Base-by-base conservation (phyloP, 2,797 vertebrate species). In the Jordanella pulchra region DNA sequence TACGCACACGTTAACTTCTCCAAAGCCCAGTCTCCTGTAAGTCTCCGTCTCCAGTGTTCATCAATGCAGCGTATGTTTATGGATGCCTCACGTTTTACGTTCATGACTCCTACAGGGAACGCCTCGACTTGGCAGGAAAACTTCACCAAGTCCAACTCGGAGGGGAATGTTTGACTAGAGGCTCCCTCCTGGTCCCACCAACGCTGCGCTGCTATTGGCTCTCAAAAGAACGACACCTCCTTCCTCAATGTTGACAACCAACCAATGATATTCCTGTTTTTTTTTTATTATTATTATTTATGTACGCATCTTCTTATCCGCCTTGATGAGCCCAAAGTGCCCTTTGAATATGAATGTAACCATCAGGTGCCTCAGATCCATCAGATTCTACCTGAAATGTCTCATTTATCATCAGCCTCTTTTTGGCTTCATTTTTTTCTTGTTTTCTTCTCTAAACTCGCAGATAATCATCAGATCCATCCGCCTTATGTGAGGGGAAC, bases 1-100 rank as follows among this genome's bases (percentile, higher is more conserved):
- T 99, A 99, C 0, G 98, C 98, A 18, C 98, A 99, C 0, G 95
- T 97, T 76, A 99, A 99, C 95, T 99, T 98, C 76, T 97, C 97
- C 78, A 99, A 98, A 95, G 94, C 96, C 30, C 96, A 95, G 82
- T 99, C 98, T 53, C 97, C 97, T 72, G 97, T 99, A 83, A 67
- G 17, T 60, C 51, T 4, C 55, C 1, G 35, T 15, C 15, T 28
- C 32, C 23, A 1, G 3, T 4, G 64, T 2, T 66, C 28, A 21
- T 11, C 23, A 28, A 23, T 2, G 65, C 12, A 23, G 27, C 1
- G 65, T 25, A 10, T 1, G 53, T 27, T 54, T 25, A 14, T n/a
- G 32, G 28, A 32, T n/a, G 21, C 28, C 56, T 18, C 32, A 7
- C 27, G 11, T 35, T 25, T 21, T 1, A 2, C 14, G 18, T 51